Conservation (phyloP, 2,797 vertebrate species). For the Tolypeutes matacus region DNA sequence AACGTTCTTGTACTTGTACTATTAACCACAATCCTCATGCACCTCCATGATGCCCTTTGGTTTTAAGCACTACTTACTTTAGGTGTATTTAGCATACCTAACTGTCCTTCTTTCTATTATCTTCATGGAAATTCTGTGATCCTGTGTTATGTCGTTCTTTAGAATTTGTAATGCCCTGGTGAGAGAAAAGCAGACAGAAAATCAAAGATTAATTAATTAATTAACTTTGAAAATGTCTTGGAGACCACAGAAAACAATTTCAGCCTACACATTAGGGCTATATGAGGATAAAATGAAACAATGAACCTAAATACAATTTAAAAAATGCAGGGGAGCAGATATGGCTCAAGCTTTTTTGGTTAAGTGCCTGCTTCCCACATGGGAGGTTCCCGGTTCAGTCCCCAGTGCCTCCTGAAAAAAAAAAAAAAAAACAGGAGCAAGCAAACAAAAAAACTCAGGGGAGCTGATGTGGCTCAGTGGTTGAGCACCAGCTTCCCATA, state of each 20-base stretch:
- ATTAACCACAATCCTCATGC: too few relatives aligned
- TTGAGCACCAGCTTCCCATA: too few relatives aligned
- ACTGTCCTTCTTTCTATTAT: neutral
- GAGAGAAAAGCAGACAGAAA: slow-evolving; percentile 30
- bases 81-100: neutral
- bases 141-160: neutral
- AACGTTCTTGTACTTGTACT: too few relatives aligned
- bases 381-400: too few relatives aligned
- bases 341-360: too few relatives aligned
- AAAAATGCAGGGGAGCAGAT: too few relatives aligned
- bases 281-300: slow-evolving; percentile 40
- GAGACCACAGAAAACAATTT: slow-evolving; percentile 47
- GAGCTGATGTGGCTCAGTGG: too few relatives aligned
- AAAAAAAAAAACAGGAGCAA: too few relatives aligned
- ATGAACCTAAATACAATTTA: slow-evolving; percentile 27
- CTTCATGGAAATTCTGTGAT: neutral
- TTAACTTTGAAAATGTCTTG: neutral
- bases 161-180: neutral
- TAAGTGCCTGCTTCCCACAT: too few relatives aligned
- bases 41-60: too few relatives aligned
- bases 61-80: neutral
- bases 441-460: too few relatives aligned
- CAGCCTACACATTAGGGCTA: neutral
- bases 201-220: neutral
- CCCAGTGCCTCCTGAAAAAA: too few relatives aligned